These are phyloP conservation scores for Sipunculus nudus DNA, from an alignment of 2,888 invertebrate genomes.

Conservation along the genomic window DNA sequence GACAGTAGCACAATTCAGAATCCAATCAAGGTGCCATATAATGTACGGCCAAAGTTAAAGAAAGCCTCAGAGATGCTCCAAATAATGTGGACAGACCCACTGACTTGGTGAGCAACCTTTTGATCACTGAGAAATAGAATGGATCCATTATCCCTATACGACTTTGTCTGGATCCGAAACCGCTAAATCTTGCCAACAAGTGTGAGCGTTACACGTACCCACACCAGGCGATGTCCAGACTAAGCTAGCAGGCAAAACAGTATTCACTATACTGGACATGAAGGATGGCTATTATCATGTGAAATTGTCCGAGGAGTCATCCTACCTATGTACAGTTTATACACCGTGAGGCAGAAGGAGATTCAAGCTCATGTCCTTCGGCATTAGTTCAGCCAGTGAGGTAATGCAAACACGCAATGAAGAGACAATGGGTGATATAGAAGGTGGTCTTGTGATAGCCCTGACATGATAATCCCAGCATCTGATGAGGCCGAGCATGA, in stretches of 20 bases:
- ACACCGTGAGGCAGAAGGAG: slow-evolving; percentile 31
- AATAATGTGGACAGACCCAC: slow-evolving; percentile 30
- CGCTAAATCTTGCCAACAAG: slow-evolving; percentile 27
- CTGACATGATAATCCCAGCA: slow-evolving; percentile 37
- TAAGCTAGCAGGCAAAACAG: slow-evolving; percentile 26
- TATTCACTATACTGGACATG: slow-evolving; percentile 32
- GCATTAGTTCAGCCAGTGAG: slow-evolving; percentile 30
- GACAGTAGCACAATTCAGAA: slow-evolving; percentile 18
- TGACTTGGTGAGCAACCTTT: slow-evolving; percentile 36
- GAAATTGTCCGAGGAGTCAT: slow-evolving; percentile 28
- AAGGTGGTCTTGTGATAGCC: slow-evolving; percentile 25
- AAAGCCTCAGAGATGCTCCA: slow-evolving; percentile 19
- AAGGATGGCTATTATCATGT: slow-evolving; percentile 40
- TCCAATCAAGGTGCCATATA: slow-evolving; percentile 19
- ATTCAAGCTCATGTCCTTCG: slow-evolving; percentile 34
- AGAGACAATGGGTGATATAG: slow-evolving; percentile 24
- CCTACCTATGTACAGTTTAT: slow-evolving; percentile 36
- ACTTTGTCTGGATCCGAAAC: slow-evolving; percentile 27
- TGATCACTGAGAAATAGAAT: slow-evolving; percentile 28
- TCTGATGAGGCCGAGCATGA: slow-evolving; percentile 34
- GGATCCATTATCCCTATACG: no score
- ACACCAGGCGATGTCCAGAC: slow-evolving; percentile 21
- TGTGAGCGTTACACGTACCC: slow-evolving; percentile 25
- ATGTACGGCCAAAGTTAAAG: slow-evolving; percentile 13
- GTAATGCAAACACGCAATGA: slow-evolving; percentile 30